phyloP scores from a whole-genome alignment of 2,113 vertebrate genomes.

The Loxodonta africana region DNA sequence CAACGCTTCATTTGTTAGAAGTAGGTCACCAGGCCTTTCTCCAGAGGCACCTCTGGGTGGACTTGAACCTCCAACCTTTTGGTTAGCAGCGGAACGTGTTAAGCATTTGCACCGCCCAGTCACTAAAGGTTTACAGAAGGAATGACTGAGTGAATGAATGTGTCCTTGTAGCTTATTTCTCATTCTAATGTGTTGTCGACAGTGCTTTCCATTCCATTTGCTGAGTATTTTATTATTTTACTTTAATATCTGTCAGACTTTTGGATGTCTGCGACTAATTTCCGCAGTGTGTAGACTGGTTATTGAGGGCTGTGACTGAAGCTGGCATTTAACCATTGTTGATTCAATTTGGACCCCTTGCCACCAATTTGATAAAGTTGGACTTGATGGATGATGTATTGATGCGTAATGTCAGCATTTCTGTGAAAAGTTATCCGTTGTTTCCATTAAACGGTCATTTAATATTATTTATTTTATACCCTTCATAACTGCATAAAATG shows the following conservation, averaged over 20 bases:
- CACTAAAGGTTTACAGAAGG: neutral
- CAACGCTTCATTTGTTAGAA: too few species aligned
- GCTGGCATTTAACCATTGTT: neutral
- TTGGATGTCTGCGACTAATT: neutral
- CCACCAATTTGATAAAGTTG: neutral
- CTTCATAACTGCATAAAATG: neutral
- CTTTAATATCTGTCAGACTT: neutral
- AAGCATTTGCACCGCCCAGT: too few species aligned
- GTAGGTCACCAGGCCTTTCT: too few species aligned
- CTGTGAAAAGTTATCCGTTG: neutral
- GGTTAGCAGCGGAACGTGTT: too few species aligned
- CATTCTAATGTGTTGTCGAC: accelerated
- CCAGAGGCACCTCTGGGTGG: too few species aligned
- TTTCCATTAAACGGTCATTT: neutral
- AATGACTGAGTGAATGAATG: too few species aligned
- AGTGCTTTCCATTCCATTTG: neutral
- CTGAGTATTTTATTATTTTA: neutral
- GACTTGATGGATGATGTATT: too few species aligned
- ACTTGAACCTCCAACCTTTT: too few species aligned
- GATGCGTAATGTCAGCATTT: accelerated
- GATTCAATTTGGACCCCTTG: neutral
- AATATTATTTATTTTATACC: neutral
- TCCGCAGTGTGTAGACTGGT: neutral
- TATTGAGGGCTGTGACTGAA: too few species aligned
- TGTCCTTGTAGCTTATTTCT: accelerated